Conservation (phyloP, 2,113 vertebrate species). For the Solenodon paradoxus region DNA sequence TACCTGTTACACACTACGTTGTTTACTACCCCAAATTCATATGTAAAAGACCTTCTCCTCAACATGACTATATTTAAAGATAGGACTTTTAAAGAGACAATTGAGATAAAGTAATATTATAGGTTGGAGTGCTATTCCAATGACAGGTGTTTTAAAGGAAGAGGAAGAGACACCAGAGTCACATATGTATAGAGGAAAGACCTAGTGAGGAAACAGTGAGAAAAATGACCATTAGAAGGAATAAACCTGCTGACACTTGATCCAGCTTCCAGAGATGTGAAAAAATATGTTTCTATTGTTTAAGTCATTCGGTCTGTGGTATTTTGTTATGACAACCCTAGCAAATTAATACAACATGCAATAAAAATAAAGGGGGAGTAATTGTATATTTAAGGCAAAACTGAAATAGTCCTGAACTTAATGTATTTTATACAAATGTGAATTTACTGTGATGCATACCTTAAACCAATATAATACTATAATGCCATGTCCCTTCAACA, state of each 20-base stretch:
- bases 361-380: no score
- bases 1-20: background rate
- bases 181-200: background rate
- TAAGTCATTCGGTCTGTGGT: background rate
- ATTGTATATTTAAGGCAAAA: no score
- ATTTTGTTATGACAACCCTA: background rate
- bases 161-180: background rate
- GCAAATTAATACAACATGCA: background rate
- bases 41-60: background rate
- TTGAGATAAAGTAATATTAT: background rate
- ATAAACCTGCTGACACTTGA: background rate
- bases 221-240: background rate
- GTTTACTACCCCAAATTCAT: background rate
- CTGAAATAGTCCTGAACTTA: no score
- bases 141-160: background rate
- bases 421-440: no score
- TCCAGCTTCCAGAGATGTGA: background rate
- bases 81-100: background rate
- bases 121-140: background rate
- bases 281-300: background rate
- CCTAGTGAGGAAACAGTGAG: accelerated
- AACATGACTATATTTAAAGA: background rate
- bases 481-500: no score
- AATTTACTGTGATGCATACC: no score
- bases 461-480: no score